These are phyloP conservation scores for Camelus bactrianus DNA, from an alignment of 2,113 vertebrate species.

Conservation along the genomic window DNA sequence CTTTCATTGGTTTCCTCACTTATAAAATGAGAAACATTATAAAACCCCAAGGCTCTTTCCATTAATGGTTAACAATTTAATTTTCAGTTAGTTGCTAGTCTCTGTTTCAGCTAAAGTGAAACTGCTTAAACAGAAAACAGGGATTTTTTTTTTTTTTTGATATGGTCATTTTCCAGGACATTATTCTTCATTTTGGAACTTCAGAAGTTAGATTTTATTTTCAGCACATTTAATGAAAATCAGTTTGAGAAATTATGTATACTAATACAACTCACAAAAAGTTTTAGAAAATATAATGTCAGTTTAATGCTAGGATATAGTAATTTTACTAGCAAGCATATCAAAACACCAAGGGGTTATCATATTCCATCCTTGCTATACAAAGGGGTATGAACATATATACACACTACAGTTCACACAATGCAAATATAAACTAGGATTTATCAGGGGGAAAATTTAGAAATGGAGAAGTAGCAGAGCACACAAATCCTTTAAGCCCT, in stretches of 20 bases:
- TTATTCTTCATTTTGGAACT: constrained; percentile 35
- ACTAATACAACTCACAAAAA: neutral
- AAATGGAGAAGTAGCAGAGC: neutral
- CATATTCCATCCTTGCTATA: neutral
- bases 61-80: constrained; percentile 17
- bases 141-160: neutral
- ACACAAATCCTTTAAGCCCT: neutral
- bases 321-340: neutral
- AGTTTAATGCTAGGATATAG: neutral
- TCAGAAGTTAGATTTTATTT: neutral
- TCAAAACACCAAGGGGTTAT: neutral
- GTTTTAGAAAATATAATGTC: neutral
- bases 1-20: neutral
- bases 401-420: neutral
- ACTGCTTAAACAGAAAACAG: neutral
- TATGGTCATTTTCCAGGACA: neutral
- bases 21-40: constrained; percentile 18
- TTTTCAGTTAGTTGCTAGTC: constrained; percentile 31
- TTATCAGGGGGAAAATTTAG: neutral
- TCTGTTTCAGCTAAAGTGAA: neutral
- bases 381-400: neutral
- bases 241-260: constrained; percentile 23
- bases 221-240: neutral
- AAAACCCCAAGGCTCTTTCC: neutral
- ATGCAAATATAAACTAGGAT: neutral